Conservation (phyloP, 2,888 invertebrate species). For the Hipparchia sbordonii region DNA sequence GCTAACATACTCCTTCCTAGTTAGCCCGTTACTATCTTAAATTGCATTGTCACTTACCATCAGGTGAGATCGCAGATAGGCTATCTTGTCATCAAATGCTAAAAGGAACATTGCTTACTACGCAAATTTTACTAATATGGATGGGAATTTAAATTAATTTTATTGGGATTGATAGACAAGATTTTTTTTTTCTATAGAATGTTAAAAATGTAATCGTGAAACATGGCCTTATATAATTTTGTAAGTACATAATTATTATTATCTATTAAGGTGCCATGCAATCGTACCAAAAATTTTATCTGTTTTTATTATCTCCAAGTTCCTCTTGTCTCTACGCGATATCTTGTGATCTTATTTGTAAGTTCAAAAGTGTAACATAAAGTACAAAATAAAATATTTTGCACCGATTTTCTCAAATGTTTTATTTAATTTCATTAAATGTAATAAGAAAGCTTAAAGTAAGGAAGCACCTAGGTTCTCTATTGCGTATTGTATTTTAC, state of each 20-base stretch:
- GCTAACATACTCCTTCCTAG: too few species aligned
- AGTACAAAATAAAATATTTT: constrained; percentile 71
- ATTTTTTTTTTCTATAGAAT: background rate
- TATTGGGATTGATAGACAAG: background rate
- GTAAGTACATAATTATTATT: constrained; percentile 21
- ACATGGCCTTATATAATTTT: constrained; percentile 15
- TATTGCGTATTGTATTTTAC: constrained; percentile 14
- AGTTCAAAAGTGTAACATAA: constrained; percentile 54
- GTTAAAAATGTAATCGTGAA: constrained; percentile 9
- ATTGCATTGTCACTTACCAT: too few species aligned
- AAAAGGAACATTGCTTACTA: too few species aligned
- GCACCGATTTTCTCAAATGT: constrained; percentile 46
- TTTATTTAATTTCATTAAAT: constrained; percentile 29
- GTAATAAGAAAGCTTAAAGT: constrained; percentile 22
- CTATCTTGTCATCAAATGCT: too few species aligned
- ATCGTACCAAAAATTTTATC: constrained; percentile 40
- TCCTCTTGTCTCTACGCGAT: constrained; percentile 62
- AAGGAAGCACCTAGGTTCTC: constrained; percentile 31
- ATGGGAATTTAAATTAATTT: too few species aligned
- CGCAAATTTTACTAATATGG: too few species aligned
- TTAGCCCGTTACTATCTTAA: too few species aligned
- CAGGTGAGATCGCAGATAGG: too few species aligned
- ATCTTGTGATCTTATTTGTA: constrained; percentile 67
- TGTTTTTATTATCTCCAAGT: constrained; percentile 48
- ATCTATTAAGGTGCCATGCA: constrained; percentile 35